Percentiles rank a stretch among this genome's conserved stretches.
phyloP scores from a whole-genome alignment of 2,113 vertebrate species.

The Marmota monax region DNA sequence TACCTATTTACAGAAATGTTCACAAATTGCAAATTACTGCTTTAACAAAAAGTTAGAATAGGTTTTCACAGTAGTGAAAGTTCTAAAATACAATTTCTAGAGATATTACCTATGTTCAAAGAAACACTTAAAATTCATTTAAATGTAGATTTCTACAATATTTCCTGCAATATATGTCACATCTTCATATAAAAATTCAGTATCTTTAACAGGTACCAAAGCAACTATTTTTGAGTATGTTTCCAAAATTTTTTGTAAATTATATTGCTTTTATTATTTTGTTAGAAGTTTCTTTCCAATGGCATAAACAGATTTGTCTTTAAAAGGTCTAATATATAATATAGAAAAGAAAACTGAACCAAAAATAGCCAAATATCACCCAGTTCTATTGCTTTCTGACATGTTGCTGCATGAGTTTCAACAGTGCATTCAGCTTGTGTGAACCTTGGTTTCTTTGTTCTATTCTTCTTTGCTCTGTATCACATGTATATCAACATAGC shows the following conservation, averaged over 20 bases:
- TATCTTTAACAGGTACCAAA: not conserved
- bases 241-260: not conserved
- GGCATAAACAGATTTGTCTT: not conserved
- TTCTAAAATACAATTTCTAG: slow-evolving; percentile 10
- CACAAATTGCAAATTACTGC: slow-evolving; percentile 19
- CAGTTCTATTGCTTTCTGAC: not conserved
- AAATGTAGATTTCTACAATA: not conserved
- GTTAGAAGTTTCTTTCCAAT: not conserved
- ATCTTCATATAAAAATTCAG: not conserved
- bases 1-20: slow-evolving; percentile 13
- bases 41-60: slow-evolving; percentile 21
- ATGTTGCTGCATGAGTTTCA: not conserved
- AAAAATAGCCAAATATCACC: not conserved
- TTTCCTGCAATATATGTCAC: not conserved
- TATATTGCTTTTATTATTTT: not conserved
- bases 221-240: not conserved
- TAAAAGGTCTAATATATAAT: not conserved
- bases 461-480: not conserved
- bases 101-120: not conserved
- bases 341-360: not conserved
- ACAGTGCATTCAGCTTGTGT: not conserved
- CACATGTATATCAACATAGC: not conserved
- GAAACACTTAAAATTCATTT: slow-evolving; percentile 20
- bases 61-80: not conserved
- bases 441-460: not conserved